Evolutionary conservation across 2,797 vertebrate species (phyloP), one percentile per base, ranked within the genome.

Genomic region (Macropus fuliginosus): DNA sequence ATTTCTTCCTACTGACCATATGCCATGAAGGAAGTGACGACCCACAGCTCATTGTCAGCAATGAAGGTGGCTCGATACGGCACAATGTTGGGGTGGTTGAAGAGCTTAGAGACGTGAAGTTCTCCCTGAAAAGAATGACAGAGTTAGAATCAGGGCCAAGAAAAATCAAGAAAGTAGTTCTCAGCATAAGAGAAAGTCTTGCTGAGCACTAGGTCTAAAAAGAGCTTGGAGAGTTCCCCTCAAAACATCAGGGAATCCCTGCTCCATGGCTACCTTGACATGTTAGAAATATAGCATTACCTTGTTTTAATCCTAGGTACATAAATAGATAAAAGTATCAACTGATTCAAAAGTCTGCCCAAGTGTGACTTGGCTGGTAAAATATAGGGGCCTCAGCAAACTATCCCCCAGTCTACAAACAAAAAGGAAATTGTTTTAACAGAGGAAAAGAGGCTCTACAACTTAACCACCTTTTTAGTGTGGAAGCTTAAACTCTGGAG

Each of bases 41-140:
- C 99, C 99, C 99, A 99, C 46, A 99, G 98, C 98, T 99, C 99
- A 21, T 99, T 99, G 98, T 99, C 99, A n/a, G 99, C 99, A 96
- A 99, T 99, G 93, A 99, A 99, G 96, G 99, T 99, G 59, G 99
- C 99, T 98, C 99, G 99, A 98, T 99, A 99, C 5, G 99, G 99
- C 93, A 99, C 98, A 18, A 99, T 99, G 96, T 99, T 99, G 96
- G 99, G 98, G 94, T 99, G 99, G 98, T 98, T 99, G 98, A 99
- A 99, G 98, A 99, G 98, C 97, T 99, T 99, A 91, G 99, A 99
- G 97, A 99, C 99, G 10, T 99, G 99, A 94, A 99, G 99, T 94
- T 99, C 99, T 10, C 99, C 99, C 99, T 99, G 98, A 62, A 97
- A 97, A 29, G 92, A 96, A 96, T 0, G 28, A 90, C 1, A 81